phyloP scores from a whole-genome alignment of 1,140 invertebrate genomes.

The Zaprionus capensis region DNA sequence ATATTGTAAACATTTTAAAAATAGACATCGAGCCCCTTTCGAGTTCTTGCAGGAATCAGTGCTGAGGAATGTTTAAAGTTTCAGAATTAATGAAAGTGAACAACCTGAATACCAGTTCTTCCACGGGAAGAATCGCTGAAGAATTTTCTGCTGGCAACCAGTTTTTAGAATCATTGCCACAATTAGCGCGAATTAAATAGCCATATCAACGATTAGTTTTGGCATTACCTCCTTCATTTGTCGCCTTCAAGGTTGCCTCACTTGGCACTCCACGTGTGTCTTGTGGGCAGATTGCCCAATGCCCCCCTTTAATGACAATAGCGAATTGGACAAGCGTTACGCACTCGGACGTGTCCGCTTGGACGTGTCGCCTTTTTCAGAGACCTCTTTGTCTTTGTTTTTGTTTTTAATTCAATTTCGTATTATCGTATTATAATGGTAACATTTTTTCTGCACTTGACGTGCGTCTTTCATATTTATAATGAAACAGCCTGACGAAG shows the following conservation, averaged over 20 bases:
- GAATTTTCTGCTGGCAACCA: not conserved
- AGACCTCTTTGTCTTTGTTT: not conserved
- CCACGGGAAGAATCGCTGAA: not conserved
- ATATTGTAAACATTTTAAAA: not conserved
- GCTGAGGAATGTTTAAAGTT: not conserved
- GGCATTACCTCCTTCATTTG: slow-evolving; percentile 5
- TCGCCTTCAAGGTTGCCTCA: not conserved
- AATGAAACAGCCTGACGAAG: not conserved
- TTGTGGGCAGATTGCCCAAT: slow-evolving; percentile 15
- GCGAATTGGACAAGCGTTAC: slow-evolving; percentile 26
- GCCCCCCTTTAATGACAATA: slow-evolving; percentile 18
- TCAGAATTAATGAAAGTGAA: not conserved
- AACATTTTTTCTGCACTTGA: slow-evolving; percentile 24
- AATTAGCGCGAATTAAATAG: not conserved
- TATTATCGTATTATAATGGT: slow-evolving; percentile 13
- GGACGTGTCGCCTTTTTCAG: slow-evolving; percentile 31
- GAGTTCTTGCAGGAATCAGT: not conserved
- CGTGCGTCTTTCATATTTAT: not conserved
- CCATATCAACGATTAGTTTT: slow-evolving; percentile 5
- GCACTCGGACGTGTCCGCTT: slow-evolving; percentile 36
- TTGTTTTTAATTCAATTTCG: not conserved
- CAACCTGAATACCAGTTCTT: not conserved
- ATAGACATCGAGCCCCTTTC: not conserved
- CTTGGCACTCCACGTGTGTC: slow-evolving; percentile 20
- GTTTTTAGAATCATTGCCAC: slow-evolving; percentile 2